Conservation (phyloP, 2,888 invertebrate species). For the Dexiosoma caninum region DNA sequence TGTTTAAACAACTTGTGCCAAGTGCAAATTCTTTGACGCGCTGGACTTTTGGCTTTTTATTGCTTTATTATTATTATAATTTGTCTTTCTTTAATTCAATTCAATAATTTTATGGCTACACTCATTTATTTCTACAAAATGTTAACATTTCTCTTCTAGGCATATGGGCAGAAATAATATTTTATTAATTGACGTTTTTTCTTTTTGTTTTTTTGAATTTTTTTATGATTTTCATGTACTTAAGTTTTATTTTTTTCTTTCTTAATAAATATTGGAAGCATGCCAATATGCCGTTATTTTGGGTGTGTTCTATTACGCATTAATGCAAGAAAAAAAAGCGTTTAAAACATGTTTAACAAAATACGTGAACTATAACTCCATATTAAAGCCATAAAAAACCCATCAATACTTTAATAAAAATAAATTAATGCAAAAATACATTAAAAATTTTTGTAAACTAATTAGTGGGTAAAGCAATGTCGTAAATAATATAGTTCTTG, state of each 20-base stretch:
- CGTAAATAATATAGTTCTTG: too few species aligned
- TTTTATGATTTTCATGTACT: conserved; percentile 1
- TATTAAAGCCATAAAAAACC: conserved; percentile 15
- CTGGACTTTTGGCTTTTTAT: conserved; percentile 25
- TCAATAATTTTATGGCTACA: conserved; percentile 11
- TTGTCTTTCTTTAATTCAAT: background rate
- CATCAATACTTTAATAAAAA: background rate
- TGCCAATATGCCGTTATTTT: conserved; percentile 62
- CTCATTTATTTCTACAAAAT: conserved; percentile 46
- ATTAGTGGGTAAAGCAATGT: too few species aligned
- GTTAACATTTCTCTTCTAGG: conserved; percentile 59
- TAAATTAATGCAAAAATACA: background rate
- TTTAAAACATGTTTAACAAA: conserved; percentile 56
- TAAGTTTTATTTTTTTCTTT: background rate
- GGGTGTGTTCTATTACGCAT: conserved; percentile 49
- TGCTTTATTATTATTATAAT: too few species aligned
- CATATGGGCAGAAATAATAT: conserved; percentile 23
- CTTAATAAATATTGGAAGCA: conserved; percentile 61
- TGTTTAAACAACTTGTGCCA: conserved; percentile 56
- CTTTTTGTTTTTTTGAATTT: too few species aligned
- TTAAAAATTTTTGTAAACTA: background rate
- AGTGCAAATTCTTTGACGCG: conserved; percentile 58
- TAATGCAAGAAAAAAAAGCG: conserved; percentile 14
- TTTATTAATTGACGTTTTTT: conserved; percentile 3
- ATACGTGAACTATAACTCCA: conserved; percentile 62